phyloP scores from a whole-genome alignment of 2,113 vertebrate species.

The Tenebrosternarchus preto region DNA sequence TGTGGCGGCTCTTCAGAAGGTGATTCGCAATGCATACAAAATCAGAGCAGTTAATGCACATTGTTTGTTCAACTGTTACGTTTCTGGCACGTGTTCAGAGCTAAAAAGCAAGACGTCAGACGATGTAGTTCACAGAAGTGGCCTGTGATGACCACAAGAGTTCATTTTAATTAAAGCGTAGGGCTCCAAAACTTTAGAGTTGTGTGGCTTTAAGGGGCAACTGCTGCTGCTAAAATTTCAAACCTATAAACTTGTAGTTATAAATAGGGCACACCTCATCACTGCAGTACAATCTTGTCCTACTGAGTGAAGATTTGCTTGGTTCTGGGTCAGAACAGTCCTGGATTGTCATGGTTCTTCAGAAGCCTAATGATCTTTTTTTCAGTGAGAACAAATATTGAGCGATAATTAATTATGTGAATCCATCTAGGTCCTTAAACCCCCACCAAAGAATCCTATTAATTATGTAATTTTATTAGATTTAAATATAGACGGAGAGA shows the following conservation, averaged over 20 bases:
- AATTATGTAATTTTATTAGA: too few species aligned
- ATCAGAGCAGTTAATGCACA: constrained; percentile 57
- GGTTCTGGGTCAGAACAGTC: too few species aligned
- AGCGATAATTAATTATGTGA: too few species aligned
- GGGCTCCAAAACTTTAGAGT: not conserved
- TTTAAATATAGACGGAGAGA: too few species aligned
- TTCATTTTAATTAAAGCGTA: not conserved
- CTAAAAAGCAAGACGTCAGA: constrained; percentile 70
- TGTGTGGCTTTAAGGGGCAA: too few species aligned
- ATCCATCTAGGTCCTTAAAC: too few species aligned
- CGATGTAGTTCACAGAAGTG: constrained; percentile 49
- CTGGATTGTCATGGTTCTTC: too few species aligned
- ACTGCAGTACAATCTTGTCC: not conserved
- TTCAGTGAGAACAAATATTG: too few species aligned
- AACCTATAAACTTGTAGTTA: not conserved
- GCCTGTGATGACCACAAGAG: not conserved
- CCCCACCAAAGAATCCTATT: too few species aligned
- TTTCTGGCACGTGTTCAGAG: constrained; percentile 47
- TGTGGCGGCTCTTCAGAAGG: constrained; percentile 62
- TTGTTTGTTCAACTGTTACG: constrained; percentile 41
- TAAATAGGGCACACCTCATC: not conserved
- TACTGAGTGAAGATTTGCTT: too few species aligned
- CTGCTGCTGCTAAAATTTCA: not conserved
- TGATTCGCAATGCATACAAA: constrained; percentile 67
- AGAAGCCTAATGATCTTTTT: too few species aligned